phyloP scores from a whole-genome alignment of 2,797 vertebrate species.

The Galaxias olidus region DNA sequence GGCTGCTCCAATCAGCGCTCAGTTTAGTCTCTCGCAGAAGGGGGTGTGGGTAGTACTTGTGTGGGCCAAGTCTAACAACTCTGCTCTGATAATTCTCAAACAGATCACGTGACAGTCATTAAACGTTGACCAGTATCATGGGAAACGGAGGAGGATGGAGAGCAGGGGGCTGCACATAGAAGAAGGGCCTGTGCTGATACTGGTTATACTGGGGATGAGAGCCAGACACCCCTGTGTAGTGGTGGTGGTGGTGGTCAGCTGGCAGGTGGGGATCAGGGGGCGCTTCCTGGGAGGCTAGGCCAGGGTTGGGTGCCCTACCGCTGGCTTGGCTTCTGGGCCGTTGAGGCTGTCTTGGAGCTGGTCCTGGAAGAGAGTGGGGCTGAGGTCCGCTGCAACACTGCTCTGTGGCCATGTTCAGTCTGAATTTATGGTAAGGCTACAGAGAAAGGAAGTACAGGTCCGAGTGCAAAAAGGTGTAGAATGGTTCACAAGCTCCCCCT shows the following conservation, averaged over 20 bases:
- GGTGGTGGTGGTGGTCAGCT: background rate
- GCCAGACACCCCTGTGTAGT: constrained; percentile 30
- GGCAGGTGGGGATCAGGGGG: no score
- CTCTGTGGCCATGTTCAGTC: background rate
- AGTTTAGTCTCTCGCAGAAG: no score
- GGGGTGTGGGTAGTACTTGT: no score
- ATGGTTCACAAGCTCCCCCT: no score
- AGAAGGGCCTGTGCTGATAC: constrained; percentile 29
- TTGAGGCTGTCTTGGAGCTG: background rate
- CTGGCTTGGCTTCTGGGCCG: background rate
- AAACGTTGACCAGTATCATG: no score
- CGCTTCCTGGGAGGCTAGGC: background rate
- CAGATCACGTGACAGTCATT: no score
- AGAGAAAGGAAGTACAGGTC: background rate
- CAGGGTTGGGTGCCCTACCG: background rate
- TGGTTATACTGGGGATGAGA: constrained; percentile 13
- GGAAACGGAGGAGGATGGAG: constrained; percentile 43
- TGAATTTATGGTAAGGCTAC: background rate
- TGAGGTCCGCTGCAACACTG: background rate
- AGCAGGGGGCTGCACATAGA: constrained; percentile 42
- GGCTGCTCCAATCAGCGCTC: no score
- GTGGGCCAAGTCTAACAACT: no score
- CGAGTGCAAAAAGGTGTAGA: background rate
- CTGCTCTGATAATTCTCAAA: no score
- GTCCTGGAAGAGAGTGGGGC: no score